Evolutionary conservation across 2,797 vertebrate genomes (phyloP).

Genomic region (Rhynchonycteris naso): DNA sequence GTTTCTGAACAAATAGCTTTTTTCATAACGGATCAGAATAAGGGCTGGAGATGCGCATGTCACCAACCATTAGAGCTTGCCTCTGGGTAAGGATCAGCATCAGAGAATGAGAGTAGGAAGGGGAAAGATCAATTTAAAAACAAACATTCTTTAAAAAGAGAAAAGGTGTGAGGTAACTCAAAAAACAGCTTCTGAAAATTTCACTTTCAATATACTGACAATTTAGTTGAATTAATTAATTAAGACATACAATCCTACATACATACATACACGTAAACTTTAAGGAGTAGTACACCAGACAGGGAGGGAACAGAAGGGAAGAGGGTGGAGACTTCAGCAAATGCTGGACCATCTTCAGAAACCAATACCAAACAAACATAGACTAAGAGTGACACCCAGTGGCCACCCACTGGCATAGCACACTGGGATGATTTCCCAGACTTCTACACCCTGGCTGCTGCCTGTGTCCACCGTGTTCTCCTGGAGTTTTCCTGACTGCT

Average conservation of each 20-base stretch:
- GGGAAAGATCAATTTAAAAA: neutral
- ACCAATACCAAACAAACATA: neutral
- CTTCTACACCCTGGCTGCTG: neutral
- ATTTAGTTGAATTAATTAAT: neutral
- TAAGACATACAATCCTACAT: neutral
- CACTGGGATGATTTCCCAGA: neutral
- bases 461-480: neutral
- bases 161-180: neutral
- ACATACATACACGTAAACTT: neutral
- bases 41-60: neutral
- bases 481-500: neutral
- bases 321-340: neutral
- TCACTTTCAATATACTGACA: neutral
- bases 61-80: neutral
- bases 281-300: neutral
- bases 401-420: neutral
- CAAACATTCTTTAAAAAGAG: neutral
- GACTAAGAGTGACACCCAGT: constrained; percentile 52
- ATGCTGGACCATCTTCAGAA: neutral
- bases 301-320: neutral
- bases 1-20: neutral
- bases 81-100: neutral
- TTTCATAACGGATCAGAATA: constrained; percentile 24
- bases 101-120: neutral
- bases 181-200: constrained; percentile 12